Evolutionary conservation across 53 echinoderm and acorn worm genomes (phyloP), one percentile per base, ranked within the genome.

Genomic region (Apostichopus leukothele): DNA sequence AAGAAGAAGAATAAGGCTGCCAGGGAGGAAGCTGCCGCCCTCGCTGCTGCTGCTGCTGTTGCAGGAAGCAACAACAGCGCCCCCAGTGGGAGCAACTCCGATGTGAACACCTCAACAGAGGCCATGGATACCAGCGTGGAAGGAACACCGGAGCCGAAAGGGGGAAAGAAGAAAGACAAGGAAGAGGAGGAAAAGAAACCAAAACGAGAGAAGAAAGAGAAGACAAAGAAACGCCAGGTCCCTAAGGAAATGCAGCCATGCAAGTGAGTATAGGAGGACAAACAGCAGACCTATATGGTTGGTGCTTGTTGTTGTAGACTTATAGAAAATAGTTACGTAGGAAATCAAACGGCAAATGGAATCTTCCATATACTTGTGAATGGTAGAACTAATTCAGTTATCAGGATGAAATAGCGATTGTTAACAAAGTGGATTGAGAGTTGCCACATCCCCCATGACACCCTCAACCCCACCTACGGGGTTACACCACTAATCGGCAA

Each of bases 161-260:
- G 74, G 18, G 84, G 84, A 86, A 89, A 88, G 75, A 39, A 39
- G 39, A 39, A 39, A 39, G 39, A 39, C 39, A 83, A 84, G 9
- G 90, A 88, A 50, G 79, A 90, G 26, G 90, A 92, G 10, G 90
- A 9, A 8, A 90, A 87, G 52, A 92, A 88, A 61, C 86, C 91
- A 26, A 93, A 95, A 74, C 92, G 89, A 51, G 93, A 93, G 84
- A 94, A 92, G 88, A 89, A 91, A 74, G 86, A 91, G 55, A 90
- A 91, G 83, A 92, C 90, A 27, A 54, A 88, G 89, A 93, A 96
- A 90, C 87, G 85, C 21, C 92, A 96, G 93, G 91, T 92, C 73
- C 78, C 91, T 88, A 87, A 92, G 84, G 96, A 92, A 60, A 20
- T 92, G 90, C 91, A 79, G 73, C 96, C 96, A 16, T 96, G 94